Evolutionary conservation across 2,888 invertebrate genomes (phyloP).

Genomic region (Pyralis farinalis): DNA sequence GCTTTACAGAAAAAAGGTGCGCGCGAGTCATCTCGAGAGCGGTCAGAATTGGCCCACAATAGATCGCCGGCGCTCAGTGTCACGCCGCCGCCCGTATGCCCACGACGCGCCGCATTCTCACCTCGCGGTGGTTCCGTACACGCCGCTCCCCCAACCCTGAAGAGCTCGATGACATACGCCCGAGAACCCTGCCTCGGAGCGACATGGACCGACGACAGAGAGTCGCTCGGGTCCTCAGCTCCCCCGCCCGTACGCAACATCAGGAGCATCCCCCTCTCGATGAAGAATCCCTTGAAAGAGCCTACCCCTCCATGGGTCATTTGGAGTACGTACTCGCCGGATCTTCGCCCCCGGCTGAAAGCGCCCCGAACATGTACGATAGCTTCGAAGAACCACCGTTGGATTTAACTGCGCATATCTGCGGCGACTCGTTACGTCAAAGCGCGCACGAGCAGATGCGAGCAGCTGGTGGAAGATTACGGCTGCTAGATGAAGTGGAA

Average conservation of each 20-base stretch:
- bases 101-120: slow-evolving; percentile 57
- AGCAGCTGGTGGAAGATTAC: slow-evolving; percentile 83
- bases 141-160: slow-evolving; percentile 49
- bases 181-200: slow-evolving; percentile 32
- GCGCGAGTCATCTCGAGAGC: slow-evolving; percentile 34
- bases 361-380: slow-evolving; percentile 90
- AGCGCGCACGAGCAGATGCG: slow-evolving; percentile 89
- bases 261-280: slow-evolving; percentile 59
- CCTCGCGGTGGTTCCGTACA: slow-evolving; percentile 61
- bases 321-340: slow-evolving; percentile 90
- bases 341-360: slow-evolving; percentile 89
- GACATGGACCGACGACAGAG: slow-evolving; percentile 53
- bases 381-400: slow-evolving; percentile 88
- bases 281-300: slow-evolving; percentile 82
- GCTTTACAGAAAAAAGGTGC: slow-evolving; percentile 27
- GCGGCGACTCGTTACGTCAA: slow-evolving; percentile 86
- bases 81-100: slow-evolving; percentile 64
- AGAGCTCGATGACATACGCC: slow-evolving; percentile 44
- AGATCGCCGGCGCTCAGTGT: slow-evolving; percentile 42
- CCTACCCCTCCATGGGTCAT: slow-evolving; percentile 84
- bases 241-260: slow-evolving; percentile 37
- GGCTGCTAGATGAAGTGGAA: slow-evolving; percentile 88
- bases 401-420: slow-evolving; percentile 86
- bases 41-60: slow-evolving; percentile 60
- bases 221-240: slow-evolving; percentile 44